A percentile compares a stretch with the other conserved stretches of the same genome.
These are phyloP conservation scores for Emydura subglobosa DNA, from an alignment of 2,113 vertebrate species.

Conservation along the genomic window DNA sequence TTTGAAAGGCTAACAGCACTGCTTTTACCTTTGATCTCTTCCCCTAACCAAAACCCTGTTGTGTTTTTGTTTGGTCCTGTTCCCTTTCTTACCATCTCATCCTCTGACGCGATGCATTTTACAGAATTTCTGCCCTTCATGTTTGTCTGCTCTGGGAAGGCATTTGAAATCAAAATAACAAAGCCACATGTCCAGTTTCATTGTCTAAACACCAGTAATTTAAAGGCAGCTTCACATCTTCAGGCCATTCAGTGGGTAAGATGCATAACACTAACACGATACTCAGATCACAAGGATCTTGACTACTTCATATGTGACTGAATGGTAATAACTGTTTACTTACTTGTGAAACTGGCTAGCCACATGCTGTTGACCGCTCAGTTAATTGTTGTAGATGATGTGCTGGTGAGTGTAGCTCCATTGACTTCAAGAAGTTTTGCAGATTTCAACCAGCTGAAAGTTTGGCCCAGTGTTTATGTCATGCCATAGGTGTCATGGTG, in stretches of 20 bases:
- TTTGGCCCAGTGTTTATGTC: background rate
- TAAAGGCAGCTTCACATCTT: background rate
- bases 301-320: background rate
- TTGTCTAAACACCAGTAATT: background rate
- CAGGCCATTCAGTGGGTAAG: background rate
- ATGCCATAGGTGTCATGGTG: constrained; percentile 25
- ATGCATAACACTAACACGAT: background rate
- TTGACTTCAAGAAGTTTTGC: background rate
- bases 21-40: constrained; percentile 61
- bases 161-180: constrained; percentile 8
- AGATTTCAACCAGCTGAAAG: background rate
- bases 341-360: background rate
- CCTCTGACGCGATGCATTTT: background rate
- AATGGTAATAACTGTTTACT: background rate
- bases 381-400: background rate
- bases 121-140: background rate
- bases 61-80: background rate
- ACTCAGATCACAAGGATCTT: background rate
- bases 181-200: background rate
- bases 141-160: background rate
- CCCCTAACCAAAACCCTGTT: background rate
- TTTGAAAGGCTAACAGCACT: constrained; percentile 46
- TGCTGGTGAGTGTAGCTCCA: background rate
- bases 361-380: background rate
- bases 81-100: background rate